Base-by-base conservation (phyloP, 2,113 vertebrate species). In the Psittacara wagleri region DNA sequence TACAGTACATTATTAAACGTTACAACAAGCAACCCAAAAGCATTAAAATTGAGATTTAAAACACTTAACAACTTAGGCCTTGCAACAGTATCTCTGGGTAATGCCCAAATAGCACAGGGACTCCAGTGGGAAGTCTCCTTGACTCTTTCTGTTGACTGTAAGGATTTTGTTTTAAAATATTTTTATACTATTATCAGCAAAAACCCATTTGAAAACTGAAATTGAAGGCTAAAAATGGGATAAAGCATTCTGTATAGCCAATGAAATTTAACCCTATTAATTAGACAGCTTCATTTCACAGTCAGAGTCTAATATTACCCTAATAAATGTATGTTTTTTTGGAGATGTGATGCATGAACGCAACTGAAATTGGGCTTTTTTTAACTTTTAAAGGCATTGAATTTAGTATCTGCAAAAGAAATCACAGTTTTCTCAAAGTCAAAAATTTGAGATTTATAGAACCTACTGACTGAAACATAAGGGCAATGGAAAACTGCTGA, bases 261-360 rank as follows among this genome's bases (percentile, higher is more conserved):
- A 86, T 86, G 29, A 78, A 93, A 92, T 78, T 84, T 72, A 88
- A 79, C 83, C 52, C 62, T 51, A 15, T 76, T 88, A 91, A 92
- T 93, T 29, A 90, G 55, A 74, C 35, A 90, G 35, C 11, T 94
- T 94, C 16, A 88, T 81, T 94, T 94, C 95, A 93, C 67, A 93
- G 64, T 88, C 72, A 59, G 41, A 74, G 46, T 57, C 69, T 82
- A 86, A 89, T 66, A 68, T 77, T 92, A 79, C 57, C 17, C n/a
- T 86, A 62, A 93, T 37, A 90, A 90, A 90, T 46, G 22, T n/a
- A 72, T 48, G 43, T 0, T 69, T 89, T 95, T 90, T 52, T 13
- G 55, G 28, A 88, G 76, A 14, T 33, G 28, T 46, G 61, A 88
- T 51, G 64, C 55, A 86, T 54, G 51, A 92, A 78, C 1, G 2